Conservation (phyloP, 2,888 invertebrate genomes). For the Acanthosepion pharaonis region DNA sequence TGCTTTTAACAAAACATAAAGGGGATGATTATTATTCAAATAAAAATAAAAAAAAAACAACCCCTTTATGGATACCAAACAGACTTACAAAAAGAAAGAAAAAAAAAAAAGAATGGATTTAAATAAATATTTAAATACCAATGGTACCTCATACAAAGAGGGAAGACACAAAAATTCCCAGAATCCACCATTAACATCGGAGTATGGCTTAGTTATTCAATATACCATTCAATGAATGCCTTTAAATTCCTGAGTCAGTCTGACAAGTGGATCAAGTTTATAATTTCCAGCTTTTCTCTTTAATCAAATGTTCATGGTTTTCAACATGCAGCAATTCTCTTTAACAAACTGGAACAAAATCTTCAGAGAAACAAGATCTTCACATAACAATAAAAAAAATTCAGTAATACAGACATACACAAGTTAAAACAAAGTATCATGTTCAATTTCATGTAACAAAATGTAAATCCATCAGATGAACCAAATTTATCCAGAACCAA, state of each 20-base stretch:
- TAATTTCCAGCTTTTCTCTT: neutral
- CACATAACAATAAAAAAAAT: too few species aligned
- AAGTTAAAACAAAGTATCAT: too few species aligned
- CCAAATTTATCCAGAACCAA: too few species aligned
- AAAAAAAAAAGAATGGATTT: neutral
- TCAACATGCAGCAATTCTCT: too few species aligned
- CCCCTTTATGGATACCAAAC: neutral
- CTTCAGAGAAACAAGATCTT: too few species aligned
- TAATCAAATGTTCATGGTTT: too few species aligned
- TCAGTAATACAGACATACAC: too few species aligned
- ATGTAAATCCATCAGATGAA: too few species aligned
- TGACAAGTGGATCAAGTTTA: neutral
- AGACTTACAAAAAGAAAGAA: neutral
- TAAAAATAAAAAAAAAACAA: neutral
- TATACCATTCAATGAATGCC: neutral
- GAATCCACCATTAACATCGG: neutral
- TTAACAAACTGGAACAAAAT: too few species aligned
- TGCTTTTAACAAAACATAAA: neutral
- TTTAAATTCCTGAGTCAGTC: neutral
- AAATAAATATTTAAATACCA: neutral
- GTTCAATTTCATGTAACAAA: too few species aligned
- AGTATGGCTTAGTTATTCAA: neutral
- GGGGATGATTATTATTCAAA: neutral
- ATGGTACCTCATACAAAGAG: neutral
- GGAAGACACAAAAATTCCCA: neutral